Conservation (phyloP, 2,113 vertebrate genomes). For the Platysteira castanea region DNA sequence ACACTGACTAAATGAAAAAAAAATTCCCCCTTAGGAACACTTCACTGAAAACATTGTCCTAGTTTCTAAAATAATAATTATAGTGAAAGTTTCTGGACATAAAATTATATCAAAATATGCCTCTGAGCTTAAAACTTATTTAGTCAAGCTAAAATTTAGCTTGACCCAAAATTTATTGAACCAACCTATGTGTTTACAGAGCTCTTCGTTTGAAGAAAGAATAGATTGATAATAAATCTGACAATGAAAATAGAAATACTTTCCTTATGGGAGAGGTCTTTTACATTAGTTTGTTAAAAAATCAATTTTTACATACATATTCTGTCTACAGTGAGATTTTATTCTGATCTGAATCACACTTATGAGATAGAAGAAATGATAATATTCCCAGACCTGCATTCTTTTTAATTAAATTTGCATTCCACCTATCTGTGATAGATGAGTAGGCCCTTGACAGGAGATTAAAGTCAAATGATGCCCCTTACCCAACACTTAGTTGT, state of each 20-base stretch:
- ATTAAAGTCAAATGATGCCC: neutral
- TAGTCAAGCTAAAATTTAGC: slow-evolving; percentile 27
- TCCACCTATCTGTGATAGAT: neutral
- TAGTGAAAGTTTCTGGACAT: slow-evolving; percentile 16
- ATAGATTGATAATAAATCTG: neutral
- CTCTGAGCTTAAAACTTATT: slow-evolving; percentile 39
- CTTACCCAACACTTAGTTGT: neutral
- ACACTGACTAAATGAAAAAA: slow-evolving; percentile 20
- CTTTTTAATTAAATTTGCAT: slow-evolving; percentile 53
- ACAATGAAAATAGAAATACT: neutral
- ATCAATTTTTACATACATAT: neutral
- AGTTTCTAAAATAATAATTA: slow-evolving; percentile 44
- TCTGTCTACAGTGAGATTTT: neutral
- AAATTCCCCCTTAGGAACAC: neutral
- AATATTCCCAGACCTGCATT: slow-evolving; percentile 2
- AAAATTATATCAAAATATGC: slow-evolving; percentile 34
- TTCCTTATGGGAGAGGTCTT: neutral
- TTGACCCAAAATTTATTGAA: neutral
- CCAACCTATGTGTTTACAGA: neutral
- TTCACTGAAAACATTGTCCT: slow-evolving; percentile 25
- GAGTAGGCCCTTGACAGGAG: neutral
- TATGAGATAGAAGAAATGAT: neutral
- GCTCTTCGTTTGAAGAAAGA: neutral
- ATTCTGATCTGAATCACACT: neutral
- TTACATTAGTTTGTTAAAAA: neutral